These are phyloP conservation scores for Platysteira castanea DNA, from an alignment of 2,113 vertebrate species.

Conservation along the genomic window DNA sequence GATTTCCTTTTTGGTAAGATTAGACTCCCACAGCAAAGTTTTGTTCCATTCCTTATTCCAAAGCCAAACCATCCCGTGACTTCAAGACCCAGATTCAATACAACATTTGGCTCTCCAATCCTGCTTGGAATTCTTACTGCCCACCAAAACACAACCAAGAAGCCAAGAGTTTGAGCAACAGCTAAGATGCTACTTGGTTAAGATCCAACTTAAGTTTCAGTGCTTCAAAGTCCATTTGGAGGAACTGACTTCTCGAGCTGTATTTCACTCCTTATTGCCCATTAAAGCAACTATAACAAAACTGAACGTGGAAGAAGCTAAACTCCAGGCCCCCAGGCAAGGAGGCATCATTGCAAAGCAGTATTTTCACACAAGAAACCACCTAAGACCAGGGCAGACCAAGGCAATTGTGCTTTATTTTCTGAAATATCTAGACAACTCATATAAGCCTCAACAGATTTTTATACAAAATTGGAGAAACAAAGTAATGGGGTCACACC, in stretches of 20 bases:
- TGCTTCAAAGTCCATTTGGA: not conserved
- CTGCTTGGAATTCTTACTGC: not conserved
- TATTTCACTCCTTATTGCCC: not conserved
- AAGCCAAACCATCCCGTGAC: not conserved
- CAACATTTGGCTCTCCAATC: not conserved
- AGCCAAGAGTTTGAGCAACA: not conserved
- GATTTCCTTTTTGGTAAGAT: slow-evolving; percentile 3
- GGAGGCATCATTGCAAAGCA: not conserved
- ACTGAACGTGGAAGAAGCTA: not conserved
- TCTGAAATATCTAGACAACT: not conserved
- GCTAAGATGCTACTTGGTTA: not conserved
- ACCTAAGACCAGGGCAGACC: not conserved
- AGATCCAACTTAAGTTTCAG: not conserved
- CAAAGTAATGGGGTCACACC: not conserved
- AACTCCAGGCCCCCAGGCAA: not conserved
- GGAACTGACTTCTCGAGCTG: not conserved
- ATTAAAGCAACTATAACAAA: not conserved
- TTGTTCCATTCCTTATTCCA: not conserved
- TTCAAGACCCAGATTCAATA: not conserved
- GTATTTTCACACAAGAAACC: not conserved
- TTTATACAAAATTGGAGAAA: not conserved
- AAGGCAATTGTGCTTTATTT: not conserved
- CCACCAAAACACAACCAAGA: not conserved
- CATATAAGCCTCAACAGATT: not conserved
- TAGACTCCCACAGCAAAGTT: not conserved